Base-by-base conservation (phyloP, 23 tunicate species). In the Clavelina lepadiformis region DNA sequence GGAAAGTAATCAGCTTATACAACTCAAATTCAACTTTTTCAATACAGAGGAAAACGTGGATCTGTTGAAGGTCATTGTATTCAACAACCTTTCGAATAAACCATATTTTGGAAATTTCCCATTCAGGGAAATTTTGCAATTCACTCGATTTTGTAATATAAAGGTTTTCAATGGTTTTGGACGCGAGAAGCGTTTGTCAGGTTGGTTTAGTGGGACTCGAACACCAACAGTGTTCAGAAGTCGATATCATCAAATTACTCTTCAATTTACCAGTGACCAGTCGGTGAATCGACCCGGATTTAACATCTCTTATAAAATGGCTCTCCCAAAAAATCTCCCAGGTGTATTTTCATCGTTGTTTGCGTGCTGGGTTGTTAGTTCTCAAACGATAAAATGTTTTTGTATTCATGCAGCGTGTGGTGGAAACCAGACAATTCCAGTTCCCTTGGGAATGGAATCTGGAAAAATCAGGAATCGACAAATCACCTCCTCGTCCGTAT, bases 1-100 rank as follows among this genome's bases (percentile, higher is more conserved):
- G 3, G 60, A 72, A 27, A 28, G 23, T 27, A 72, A 51, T 33
- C 31, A 72, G 6, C 59, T 72, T 13, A 72, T 72, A n/a, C 78
- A 72, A 61, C 6, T 72, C 35, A 69, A 72, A 36, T 72, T 72
- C 38, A 27, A 36, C 2, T 3, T 15, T 36, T 72, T 72, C 22
- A 44, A 72, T 35, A 72, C 78, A 6, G 78, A 72, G 38, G 60
- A 2, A 24, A 72, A 72, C 35, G 25, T 31, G 5, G 78, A 72
- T 36, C 22, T 28, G 35, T 28, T 72, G 21, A 33, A 58, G 55
- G 78, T 72, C 59, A 61, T 18, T 24, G 30, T 8, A 27, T n/a
- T n/a, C n/a, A n/a, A n/a, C n/a, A n/a, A n/a, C n/a, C n/a, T n/a
- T n/a, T n/a, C n/a, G n/a, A n/a, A n/a, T n/a, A n/a, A n/a, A n/a